Evolutionary conservation across 2,113 vertebrate species (phyloP).

Genomic region (Lagopus leucura): DNA sequence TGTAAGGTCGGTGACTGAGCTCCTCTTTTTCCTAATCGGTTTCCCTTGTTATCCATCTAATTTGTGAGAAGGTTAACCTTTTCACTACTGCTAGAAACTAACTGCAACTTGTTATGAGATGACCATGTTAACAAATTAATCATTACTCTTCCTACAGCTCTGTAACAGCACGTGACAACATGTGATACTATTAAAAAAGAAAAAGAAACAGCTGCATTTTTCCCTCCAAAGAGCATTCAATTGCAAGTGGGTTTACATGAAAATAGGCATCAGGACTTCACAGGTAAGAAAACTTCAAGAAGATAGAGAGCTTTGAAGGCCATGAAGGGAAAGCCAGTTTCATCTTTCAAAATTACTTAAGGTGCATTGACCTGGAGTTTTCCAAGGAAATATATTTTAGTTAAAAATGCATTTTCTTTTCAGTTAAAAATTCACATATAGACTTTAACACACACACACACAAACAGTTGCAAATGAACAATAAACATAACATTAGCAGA

Average conservation of each 20-base stretch:
- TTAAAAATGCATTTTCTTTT: not conserved
- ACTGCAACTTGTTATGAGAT: not conserved
- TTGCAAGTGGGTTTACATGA: conserved; percentile 12
- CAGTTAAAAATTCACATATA: not conserved
- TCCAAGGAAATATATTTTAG: not conserved
- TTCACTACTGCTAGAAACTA: conserved; percentile 29
- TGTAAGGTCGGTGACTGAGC: conserved; percentile 56
- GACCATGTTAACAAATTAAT: not conserved
- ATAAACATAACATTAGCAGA: not conserved
- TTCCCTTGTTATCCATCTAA: conserved; percentile 46
- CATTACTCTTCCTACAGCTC: not conserved
- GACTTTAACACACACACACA: not conserved
- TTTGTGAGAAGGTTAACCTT: conserved; percentile 54
- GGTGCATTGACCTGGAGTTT: not conserved
- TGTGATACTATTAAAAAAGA: not conserved
- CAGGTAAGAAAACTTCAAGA: conserved; percentile 25
- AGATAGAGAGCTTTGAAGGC: not conserved
- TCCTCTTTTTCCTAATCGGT: conserved; percentile 47
- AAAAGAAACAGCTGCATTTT: not conserved
- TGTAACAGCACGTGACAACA: not conserved
- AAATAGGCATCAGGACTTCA: conserved; percentile 1
- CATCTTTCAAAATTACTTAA: not conserved
- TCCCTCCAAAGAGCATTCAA: not conserved
- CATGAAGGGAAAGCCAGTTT: not conserved
- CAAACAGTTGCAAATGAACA: not conserved